Percentiles rank a stretch among this genome's conserved stretches.
phyloP scores from a whole-genome alignment of 92 coral and sea anemone species.

The Epizoanthus stellaris region DNA sequence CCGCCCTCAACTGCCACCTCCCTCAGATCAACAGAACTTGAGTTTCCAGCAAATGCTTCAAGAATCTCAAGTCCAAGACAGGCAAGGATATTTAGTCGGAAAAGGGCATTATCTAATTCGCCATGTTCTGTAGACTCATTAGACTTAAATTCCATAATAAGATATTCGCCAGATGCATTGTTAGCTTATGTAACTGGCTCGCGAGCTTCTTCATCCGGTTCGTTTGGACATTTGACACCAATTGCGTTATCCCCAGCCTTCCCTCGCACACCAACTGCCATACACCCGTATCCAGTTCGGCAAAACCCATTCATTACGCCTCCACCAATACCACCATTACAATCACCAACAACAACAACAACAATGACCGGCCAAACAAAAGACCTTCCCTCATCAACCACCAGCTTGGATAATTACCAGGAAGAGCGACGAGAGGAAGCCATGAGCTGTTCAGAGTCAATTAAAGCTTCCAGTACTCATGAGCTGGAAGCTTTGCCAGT shows the following conservation, averaged over 20 bases:
- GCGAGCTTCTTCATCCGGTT: constrained; percentile 92
- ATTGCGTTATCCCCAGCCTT: constrained; percentile 69
- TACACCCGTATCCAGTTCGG: constrained; percentile 47
- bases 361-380: constrained; percentile 61
- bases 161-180: constrained; percentile 96
- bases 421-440: constrained; percentile 59
- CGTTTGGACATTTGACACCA: constrained; percentile 97
- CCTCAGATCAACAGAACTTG: constrained; percentile 87
- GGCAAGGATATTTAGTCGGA: constrained; percentile 82
- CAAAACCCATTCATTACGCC: constrained; percentile 80
- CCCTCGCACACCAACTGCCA: constrained; percentile 57
- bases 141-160: constrained; percentile 89
- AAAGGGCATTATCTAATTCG: constrained; percentile 88
- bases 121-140: constrained; percentile 97
- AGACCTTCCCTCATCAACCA: constrained; percentile 85
- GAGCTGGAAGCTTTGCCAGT: constrained; percentile 41
- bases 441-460: constrained; percentile 75
- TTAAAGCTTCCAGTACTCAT: constrained; percentile 46
- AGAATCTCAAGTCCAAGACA: constrained; percentile 84
- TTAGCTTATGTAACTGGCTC: constrained; percentile 86
- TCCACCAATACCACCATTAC: constrained; percentile 75
- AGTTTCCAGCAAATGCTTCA: constrained; percentile 71
- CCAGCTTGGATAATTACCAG: constrained; percentile 65
- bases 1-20: constrained; percentile 99
- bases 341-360: constrained; percentile 55